Evolutionary conservation across 1,140 invertebrate species (phyloP), one percentile per base, ranked within the genome.

Genomic region (Chymomyza costata): DNA sequence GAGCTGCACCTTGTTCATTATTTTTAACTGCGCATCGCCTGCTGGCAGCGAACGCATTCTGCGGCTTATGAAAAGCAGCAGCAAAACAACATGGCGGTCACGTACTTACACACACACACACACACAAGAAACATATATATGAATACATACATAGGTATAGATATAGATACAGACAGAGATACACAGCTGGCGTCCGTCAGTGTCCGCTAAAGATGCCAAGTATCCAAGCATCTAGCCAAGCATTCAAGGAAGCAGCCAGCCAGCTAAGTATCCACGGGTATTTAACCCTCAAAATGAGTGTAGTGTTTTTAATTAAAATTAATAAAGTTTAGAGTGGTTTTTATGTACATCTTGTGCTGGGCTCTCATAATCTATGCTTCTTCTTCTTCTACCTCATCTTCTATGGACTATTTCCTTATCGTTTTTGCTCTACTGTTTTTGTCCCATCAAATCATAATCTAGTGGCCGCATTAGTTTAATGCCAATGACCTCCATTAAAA

Each of bases 261-360:
- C 32, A 25, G 21, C 21, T 25, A 25, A 25, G 21, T 34, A 34
- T 57, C 32, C 38, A 63, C 53, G 48, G 51, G 55, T 50, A 60
- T 65, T 76, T 52, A 69, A 76, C 70, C 73, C 61, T 47, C 50
- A 67, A 65, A 80, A 63, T 67, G 73, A 71, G 73, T 80, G 49
- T 69, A 80, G 73, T 71, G 71, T 64, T 78, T 78, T 78, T 78
- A 78, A 78, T 78, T 78, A 78, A 78, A 78, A 80, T 78, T 80
- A 78, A 80, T 80, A 78, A 78, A 78, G 71, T 78, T 78, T 78
- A 59, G 61, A 78, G 66, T 66, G 62, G 57, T 70, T 69, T 61
- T 71, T 65, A 61, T 61, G 58, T 49, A 45, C 39, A 35, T 15
- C 16, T 25, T 25, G 21, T 25, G 16, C 34, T 30, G 6, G 13